These are phyloP conservation scores for Galleria mellonella DNA, from an alignment of 1,140 invertebrate species.

Conservation along the genomic window DNA sequence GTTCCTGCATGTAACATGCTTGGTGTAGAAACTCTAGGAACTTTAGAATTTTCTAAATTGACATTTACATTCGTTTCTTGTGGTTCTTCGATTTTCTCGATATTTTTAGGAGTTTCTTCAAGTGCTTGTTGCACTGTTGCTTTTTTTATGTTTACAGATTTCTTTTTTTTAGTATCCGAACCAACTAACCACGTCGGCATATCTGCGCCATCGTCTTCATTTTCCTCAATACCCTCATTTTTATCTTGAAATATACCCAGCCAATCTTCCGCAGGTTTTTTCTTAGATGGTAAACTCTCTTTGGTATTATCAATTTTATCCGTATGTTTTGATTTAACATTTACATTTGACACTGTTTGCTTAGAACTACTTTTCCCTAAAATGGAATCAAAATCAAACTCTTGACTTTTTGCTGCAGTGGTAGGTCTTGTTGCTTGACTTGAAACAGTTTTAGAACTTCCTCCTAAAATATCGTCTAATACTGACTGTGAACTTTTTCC, in stretches of 20 bases:
- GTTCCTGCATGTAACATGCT: conserved; percentile 17
- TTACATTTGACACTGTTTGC: conserved; percentile 19
- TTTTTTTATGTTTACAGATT: conserved; percentile 17
- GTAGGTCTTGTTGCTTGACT: conserved; percentile 18
- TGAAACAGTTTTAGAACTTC: conserved; percentile 24
- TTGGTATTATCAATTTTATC: conserved; percentile 21
- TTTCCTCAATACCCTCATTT: conserved; percentile 25
- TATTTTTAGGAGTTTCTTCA: conserved; percentile 13
- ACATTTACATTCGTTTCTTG: conserved; percentile 10
- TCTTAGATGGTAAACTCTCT: conserved; percentile 23
- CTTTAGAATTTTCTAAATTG: background rate
- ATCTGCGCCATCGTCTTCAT: conserved; percentile 25
- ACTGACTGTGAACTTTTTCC: conserved; percentile 56
- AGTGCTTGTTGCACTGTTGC: conserved; percentile 9
- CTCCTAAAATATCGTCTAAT: conserved; percentile 59
- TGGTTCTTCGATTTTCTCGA: conserved; percentile 9
- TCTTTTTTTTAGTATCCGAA: conserved; percentile 40
- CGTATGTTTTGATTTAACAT: conserved; percentile 11
- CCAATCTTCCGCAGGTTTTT: conserved; percentile 60
- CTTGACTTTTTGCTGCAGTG: conserved; percentile 37
- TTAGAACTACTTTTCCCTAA: conserved; percentile 43
- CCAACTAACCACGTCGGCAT: conserved; percentile 60
- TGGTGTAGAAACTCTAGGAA: background rate
- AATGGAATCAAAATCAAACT: conserved; percentile 52
- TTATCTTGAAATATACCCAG: conserved; percentile 59